Evolutionary conservation across 2,113 vertebrate species (phyloP).

Genomic region (Leucopternis melanops): DNA sequence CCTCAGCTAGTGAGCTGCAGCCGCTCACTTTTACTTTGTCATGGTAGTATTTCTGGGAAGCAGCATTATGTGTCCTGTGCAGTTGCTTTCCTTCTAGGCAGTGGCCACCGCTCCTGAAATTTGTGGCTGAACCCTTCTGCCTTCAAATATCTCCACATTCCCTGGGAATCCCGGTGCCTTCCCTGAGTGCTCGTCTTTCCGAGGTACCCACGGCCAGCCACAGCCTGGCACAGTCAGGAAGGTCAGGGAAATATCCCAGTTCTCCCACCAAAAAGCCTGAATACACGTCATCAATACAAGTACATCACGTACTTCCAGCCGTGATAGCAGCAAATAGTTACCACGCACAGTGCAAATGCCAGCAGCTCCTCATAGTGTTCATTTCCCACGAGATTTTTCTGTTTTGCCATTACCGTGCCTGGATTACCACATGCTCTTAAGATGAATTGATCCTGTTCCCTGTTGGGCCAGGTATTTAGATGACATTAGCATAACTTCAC

Average conservation of each 20-base stretch:
- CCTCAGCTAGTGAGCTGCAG: not conserved
- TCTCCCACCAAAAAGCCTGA: not conserved
- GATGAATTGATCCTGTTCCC: not conserved
- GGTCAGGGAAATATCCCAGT: not conserved
- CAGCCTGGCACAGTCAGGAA: not conserved
- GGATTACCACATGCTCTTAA: not conserved
- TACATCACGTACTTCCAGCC: no score
- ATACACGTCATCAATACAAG: no score
- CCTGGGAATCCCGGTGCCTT: not conserved
- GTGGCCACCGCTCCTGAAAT: not conserved
- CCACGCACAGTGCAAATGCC: not conserved
- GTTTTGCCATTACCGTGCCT: not conserved
- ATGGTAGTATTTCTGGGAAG: not conserved
- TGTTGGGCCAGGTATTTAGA: not conserved
- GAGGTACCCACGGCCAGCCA: not conserved
- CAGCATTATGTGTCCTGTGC: not conserved
- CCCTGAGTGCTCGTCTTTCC: not conserved
- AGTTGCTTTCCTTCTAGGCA: not conserved
- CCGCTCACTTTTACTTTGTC: not conserved
- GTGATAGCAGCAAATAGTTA: not conserved
- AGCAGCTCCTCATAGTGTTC: accelerated
- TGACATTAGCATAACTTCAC: not conserved
- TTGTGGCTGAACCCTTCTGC: not conserved
- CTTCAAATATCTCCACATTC: not conserved
- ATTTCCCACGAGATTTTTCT: not conserved